Evolutionary conservation across 2,888 invertebrate species (phyloP), one percentile per base, ranked within the genome.

Genomic region (Hydriomena furcata): DNA sequence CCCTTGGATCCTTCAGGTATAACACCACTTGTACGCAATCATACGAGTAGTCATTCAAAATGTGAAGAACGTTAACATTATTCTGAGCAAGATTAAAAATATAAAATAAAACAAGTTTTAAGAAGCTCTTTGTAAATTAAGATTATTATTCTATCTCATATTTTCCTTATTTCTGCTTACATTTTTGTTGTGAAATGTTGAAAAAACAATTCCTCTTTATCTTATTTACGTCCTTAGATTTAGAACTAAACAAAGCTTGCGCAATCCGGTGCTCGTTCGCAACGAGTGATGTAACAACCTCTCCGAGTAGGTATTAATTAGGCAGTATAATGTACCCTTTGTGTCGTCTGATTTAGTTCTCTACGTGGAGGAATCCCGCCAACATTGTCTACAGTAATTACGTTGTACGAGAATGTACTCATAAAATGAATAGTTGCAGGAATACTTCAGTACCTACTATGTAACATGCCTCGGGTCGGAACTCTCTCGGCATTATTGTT

Each of bases 1-100:
- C 90, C 92, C 30, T 92, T 96, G 56, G 96, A 96, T 62, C 92
- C 93, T 0, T 77, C 92, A 40, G 93, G 94, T 92, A 60, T 65
- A 58, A 11, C 13, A 3, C 21, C 34, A 35, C 34, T 17, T 17
- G 17, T 17, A 17, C 4, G 17, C 17, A 17, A 17, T 17, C 17
- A 17, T n/a, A n/a, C n/a, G n/a, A n/a, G n/a, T n/a, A 17, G 17
- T 4, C 17, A 17, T 17, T 17, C 17, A 17, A 17, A 17, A n/a
- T n/a, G n/a, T n/a, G n/a, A n/a, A n/a, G n/a, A n/a, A n/a, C n/a
- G n/a, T n/a, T n/a, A n/a, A n/a, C n/a, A n/a, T n/a, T n/a, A n/a
- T n/a, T n/a, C n/a, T n/a, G n/a, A n/a, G n/a, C n/a, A n/a, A n/a
- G n/a, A n/a, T n/a, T n/a, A n/a, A n/a, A n/a, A n/a, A n/a, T n/a